Percentiles rank a stretch among this genome's conserved stretches.
These are phyloP conservation scores for Neocrepidodera transversa DNA, from an alignment of 2,888 invertebrate species.

Conservation along the genomic window DNA sequence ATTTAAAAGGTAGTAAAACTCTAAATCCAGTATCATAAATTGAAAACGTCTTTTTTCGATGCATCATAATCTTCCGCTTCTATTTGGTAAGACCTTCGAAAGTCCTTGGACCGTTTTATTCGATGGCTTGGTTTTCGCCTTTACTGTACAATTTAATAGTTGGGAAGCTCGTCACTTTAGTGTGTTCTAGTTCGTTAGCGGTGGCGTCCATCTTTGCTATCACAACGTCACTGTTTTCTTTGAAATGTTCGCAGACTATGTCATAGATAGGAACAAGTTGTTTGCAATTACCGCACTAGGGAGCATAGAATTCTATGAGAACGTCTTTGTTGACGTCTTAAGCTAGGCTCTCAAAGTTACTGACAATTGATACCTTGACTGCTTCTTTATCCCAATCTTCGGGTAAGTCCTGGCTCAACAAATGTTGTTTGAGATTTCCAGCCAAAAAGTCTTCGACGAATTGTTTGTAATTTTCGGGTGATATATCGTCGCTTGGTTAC, in stretches of 20 bases:
- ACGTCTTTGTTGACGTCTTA: conserved; percentile 88
- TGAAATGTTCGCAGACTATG: conserved; percentile 83
- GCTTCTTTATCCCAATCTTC: conserved; percentile 96
- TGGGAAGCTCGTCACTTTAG: conserved; percentile 94
- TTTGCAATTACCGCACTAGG: conserved; percentile 99
- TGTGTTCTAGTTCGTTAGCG: conserved; percentile 95
- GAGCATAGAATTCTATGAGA: conserved; percentile 98
- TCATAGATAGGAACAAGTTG: conserved; percentile 97
- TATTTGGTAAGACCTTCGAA: conserved; percentile 89
- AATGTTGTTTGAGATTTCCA: conserved; percentile 93
- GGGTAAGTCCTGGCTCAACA: conserved; percentile 92
- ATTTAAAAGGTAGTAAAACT: no score
- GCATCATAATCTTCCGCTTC: conserved; percentile 75
- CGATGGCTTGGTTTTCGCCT: conserved; percentile 85
- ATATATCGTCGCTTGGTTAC: conserved; percentile 77
- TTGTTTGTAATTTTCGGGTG: conserved; percentile 71
- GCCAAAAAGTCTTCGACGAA: conserved; percentile 92
- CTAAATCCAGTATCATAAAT: no score
- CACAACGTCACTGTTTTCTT: conserved; percentile 80
- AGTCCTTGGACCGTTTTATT: conserved; percentile 95
- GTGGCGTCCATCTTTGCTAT: conserved; percentile 99
- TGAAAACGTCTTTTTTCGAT: conserved; percentile 78
- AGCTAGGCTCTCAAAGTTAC: conserved; percentile 94
- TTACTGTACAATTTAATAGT: conserved; percentile 95
- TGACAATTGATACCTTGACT: conserved; percentile 90